phyloP scores from a whole-genome alignment of 2,113 vertebrate genomes.

The Brachypteracias leptosomus region DNA sequence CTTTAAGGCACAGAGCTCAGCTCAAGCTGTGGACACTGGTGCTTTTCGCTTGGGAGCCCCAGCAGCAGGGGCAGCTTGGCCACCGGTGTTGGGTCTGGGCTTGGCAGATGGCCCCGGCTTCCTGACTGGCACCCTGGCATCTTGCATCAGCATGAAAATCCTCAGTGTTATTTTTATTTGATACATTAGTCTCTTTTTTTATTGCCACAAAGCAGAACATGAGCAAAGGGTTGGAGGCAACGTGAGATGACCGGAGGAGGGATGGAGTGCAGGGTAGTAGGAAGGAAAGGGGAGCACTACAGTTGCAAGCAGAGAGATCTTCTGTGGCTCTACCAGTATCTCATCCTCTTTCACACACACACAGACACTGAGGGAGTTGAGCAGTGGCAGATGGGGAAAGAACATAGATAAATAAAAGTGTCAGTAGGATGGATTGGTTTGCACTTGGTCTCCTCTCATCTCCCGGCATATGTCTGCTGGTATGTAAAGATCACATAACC shows the following conservation, averaged over 20 bases:
- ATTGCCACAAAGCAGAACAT: neutral
- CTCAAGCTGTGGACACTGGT: neutral
- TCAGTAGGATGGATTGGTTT: constrained; percentile 33
- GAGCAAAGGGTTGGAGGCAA: neutral
- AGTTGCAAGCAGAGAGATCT: neutral
- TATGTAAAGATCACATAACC: constrained; percentile 19
- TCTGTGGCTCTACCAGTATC: neutral
- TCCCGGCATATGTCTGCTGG: neutral
- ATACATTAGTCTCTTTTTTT: neutral
- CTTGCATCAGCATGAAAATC: neutral
- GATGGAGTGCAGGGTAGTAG: neutral
- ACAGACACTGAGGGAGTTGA: neutral
- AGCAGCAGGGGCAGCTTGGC: neutral
- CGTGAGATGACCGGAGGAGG: neutral
- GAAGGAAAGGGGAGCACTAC: neutral
- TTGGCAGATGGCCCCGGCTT: neutral
- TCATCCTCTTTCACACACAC: neutral
- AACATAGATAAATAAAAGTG: constrained; percentile 35
- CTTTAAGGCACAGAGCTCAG: neutral
- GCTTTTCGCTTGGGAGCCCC: neutral
- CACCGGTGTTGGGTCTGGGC: neutral
- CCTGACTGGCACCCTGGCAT: neutral
- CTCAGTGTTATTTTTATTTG: neutral
- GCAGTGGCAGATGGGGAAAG: neutral
- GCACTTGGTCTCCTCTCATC: constrained; percentile 16